A percentile compares a stretch with the other conserved stretches of the same genome.
Conservation (phyloP, 2,797 vertebrate species). For the Phyllotis vaccarum region DNA sequence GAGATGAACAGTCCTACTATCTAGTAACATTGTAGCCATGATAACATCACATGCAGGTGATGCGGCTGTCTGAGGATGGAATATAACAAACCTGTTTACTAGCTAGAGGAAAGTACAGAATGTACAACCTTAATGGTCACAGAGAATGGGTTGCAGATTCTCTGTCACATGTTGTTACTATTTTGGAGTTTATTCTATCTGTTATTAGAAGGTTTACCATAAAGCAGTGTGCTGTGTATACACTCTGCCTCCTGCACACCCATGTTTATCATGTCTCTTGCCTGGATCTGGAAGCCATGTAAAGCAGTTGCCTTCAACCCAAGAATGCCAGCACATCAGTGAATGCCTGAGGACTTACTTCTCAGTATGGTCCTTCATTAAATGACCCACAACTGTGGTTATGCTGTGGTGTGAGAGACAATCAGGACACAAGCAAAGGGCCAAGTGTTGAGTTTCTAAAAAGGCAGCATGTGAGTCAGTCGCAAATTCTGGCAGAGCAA, state of each 20-base stretch:
- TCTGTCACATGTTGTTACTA: too few relatives aligned
- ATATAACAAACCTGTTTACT: neutral
- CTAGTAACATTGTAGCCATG: neutral
- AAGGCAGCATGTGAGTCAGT: neutral
- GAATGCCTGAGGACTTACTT: too few relatives aligned
- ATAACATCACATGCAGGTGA: neutral
- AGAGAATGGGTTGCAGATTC: neutral
- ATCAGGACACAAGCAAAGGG: neutral
- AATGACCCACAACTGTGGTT: neutral
- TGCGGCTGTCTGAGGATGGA: neutral
- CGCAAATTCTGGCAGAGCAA: neutral
- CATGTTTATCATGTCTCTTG: neutral
- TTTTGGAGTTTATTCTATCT: neutral
- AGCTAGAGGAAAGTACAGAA: neutral
- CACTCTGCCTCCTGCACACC: neutral
- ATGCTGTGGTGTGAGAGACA: neutral
- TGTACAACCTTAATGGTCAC: accelerated
- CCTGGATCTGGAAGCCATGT: neutral
- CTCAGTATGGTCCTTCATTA: neutral
- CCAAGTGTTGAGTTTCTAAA: neutral
- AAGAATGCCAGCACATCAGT: neutral
- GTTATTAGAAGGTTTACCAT: neutral
- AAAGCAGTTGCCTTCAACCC: neutral
- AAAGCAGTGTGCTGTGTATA: neutral
- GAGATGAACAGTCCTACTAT: neutral